phyloP scores from a whole-genome alignment of 2,113 vertebrate genomes.

The Callipepla californica region DNA sequence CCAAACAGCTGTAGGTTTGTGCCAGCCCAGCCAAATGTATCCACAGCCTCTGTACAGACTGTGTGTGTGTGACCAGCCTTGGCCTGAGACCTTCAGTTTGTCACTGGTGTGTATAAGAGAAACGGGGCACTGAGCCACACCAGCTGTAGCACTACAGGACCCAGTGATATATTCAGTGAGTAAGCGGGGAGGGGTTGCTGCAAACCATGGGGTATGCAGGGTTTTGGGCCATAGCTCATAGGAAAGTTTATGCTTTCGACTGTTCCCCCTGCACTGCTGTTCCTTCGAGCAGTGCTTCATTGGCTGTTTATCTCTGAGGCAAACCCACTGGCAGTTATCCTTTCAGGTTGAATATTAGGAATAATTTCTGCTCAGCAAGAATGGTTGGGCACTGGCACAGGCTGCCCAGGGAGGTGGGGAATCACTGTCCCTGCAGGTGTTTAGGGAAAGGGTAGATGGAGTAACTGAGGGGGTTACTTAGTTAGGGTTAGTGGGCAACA shows the following conservation, averaged over 20 bases:
- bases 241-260: neutral
- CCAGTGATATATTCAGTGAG: neutral
- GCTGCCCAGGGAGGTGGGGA: too few relatives aligned
- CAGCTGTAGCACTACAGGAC: neutral
- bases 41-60: accelerated
- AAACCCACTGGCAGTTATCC: neutral
- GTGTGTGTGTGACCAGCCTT: accelerated
- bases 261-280: neutral
- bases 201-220: accelerated
- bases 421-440: too few relatives aligned
- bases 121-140: neutral
- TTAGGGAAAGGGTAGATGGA: too few relatives aligned
- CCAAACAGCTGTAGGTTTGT: neutral
- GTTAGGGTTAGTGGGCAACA: too few relatives aligned
- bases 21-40: neutral
- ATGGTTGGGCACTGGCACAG: too few relatives aligned
- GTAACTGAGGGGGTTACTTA: too few relatives aligned
- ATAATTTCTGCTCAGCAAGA: too few relatives aligned
- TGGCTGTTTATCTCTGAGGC: neutral
- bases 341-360: too few relatives aligned
- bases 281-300: neutral
- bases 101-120: neutral
- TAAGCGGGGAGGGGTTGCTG: neutral
- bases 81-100: neutral
- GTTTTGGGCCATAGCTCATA: accelerated